Evolutionary conservation across 2,888 invertebrate species (phyloP).

Genomic region (Caenorhabditis angaria): DNA sequence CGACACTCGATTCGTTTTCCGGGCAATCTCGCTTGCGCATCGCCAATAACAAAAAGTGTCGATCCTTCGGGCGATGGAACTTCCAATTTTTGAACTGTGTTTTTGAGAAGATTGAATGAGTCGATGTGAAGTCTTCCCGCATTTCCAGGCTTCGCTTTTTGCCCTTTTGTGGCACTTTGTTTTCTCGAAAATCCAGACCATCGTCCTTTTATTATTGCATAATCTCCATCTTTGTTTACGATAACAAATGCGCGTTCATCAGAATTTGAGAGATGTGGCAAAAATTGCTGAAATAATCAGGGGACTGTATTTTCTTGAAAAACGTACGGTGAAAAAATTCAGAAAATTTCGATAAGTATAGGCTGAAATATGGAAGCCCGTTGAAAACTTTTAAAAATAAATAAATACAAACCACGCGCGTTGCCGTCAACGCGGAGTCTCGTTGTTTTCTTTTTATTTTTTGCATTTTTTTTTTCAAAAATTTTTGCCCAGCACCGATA

Average conservation of each 20-base stretch:
- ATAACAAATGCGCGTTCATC: slow-evolving; percentile 75
- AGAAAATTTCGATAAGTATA: background rate
- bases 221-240: slow-evolving; percentile 75
- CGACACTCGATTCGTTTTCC: slow-evolving; percentile 71
- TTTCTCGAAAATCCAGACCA: slow-evolving; percentile 74
- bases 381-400: slow-evolving; percentile 8
- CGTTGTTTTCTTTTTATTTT: too few species aligned
- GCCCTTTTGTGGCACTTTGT: slow-evolving; percentile 50
- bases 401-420: background rate
- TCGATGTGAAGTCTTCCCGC: slow-evolving; percentile 69
- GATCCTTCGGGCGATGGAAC: slow-evolving; percentile 69
- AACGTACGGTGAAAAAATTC: background rate
- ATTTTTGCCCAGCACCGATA: background rate
- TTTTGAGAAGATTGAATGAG: slow-evolving; percentile 70
- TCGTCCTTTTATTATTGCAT: slow-evolving; percentile 74
- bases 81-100: slow-evolving; percentile 72
- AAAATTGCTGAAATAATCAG: slow-evolving; percentile 63
- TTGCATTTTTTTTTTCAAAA: background rate
- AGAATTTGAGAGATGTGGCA: slow-evolving; percentile 73
- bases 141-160: slow-evolving; percentile 63
- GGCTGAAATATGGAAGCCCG: background rate
- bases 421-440: too few species aligned
- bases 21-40: slow-evolving; percentile 71
- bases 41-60: slow-evolving; percentile 70
- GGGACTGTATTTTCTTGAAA: background rate